These are phyloP conservation scores for Sinotaia quadrata DNA, from an alignment of 2,888 invertebrate genomes.

Conservation along the genomic window DNA sequence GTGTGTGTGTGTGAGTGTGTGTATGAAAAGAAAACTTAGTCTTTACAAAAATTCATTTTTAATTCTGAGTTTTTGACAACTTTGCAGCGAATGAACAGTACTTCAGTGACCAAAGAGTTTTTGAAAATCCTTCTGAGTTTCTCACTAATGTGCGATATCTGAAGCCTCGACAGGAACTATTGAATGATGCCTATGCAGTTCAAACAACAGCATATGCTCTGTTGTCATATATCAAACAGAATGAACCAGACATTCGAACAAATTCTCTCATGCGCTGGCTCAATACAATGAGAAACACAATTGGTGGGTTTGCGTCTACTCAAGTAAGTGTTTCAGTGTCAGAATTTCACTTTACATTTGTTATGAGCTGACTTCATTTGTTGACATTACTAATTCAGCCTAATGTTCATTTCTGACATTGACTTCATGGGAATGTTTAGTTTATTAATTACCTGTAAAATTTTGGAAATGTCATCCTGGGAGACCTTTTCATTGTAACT, in stretches of 20 bases:
- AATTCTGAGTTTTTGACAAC: background rate
- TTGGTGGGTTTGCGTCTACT: conserved; percentile 68
- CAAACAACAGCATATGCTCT: conserved; percentile 94
- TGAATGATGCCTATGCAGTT: conserved; percentile 92
- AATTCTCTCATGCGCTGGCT: conserved; percentile 70
- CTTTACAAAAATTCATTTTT: background rate
- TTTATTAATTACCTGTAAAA: too few relatives aligned
- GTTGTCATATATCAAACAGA: conserved; percentile 79
- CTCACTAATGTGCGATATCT: conserved; percentile 80
- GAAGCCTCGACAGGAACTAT: conserved; percentile 82
- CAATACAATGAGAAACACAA: conserved; percentile 68
- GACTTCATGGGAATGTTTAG: too few relatives aligned
- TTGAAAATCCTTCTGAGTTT: conserved; percentile 62
- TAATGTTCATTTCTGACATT: too few relatives aligned
- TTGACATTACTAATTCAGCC: too few relatives aligned
- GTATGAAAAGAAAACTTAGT: background rate
- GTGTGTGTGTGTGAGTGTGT: background rate
- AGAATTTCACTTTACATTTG: too few relatives aligned
- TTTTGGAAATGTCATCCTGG: too few relatives aligned
- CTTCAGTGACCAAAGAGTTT: conserved; percentile 65
- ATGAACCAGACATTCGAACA: conserved; percentile 11
- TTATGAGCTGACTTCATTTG: too few relatives aligned
- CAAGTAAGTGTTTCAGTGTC: too few relatives aligned
- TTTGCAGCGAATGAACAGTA: conserved; percentile 61
- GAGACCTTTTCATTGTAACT: too few relatives aligned